Percentiles rank a stretch among this genome's conserved stretches.
These are phyloP conservation scores for Metopolophium dirhodum DNA, from an alignment of 1,140 invertebrate genomes.

Conservation along the genomic window DNA sequence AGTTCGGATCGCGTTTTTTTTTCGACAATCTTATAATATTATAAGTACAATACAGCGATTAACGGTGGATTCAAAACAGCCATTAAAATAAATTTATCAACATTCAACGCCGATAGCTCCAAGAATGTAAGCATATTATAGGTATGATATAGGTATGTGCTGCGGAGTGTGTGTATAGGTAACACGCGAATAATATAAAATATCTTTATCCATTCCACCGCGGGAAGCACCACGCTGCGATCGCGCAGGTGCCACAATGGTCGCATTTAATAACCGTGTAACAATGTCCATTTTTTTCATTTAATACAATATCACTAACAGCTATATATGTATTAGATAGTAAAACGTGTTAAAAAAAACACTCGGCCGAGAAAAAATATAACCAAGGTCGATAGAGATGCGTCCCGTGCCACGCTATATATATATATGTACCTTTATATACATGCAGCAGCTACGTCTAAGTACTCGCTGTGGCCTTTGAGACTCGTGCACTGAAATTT, in stretches of 20 bases:
- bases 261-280: slow-evolving; percentile 47
- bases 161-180: background rate
- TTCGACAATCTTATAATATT: background rate
- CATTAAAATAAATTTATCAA: slow-evolving; percentile 5
- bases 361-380: background rate
- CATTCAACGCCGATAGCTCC: slow-evolving; percentile 10
- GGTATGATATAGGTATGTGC: background rate
- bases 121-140: background rate
- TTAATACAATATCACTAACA: background rate
- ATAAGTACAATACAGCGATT: background rate
- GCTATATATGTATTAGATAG: background rate
- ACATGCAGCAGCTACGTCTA: background rate
- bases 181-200: background rate
- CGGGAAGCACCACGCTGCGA: slow-evolving; percentile 23
- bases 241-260: slow-evolving; percentile 46
- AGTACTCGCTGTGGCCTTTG: background rate
- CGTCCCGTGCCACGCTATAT: background rate
- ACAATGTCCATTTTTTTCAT: slow-evolving; percentile 35
- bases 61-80: background rate
- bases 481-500: background rate
- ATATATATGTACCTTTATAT: too few species aligned
- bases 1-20: background rate
- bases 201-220: slow-evolving; percentile 18
- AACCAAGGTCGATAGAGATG: background rate
- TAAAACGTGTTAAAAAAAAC: background rate